phyloP scores from a whole-genome alignment of 2,888 invertebrate species.

The Hybos culiciformis region DNA sequence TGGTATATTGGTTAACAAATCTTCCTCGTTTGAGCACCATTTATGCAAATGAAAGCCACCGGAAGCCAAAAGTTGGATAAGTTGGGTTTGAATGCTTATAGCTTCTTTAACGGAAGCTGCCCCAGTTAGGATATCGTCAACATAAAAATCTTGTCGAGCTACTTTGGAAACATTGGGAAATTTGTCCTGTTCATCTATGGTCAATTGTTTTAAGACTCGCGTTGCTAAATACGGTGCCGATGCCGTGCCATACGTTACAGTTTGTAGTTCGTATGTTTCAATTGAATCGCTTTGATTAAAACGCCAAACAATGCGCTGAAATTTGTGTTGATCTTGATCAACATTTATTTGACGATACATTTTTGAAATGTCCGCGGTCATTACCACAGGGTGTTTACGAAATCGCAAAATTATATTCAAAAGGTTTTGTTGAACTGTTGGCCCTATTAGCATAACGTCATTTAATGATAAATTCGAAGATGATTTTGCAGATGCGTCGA shows the following conservation, averaged over 20 bases:
- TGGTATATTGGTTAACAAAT: not conserved
- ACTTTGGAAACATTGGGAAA: constrained; percentile 5
- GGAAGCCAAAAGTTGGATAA: not conserved
- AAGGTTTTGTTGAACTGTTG: constrained; percentile 8
- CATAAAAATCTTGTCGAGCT: not conserved
- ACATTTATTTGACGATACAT: constrained; percentile 9
- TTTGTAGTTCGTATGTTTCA: not conserved
- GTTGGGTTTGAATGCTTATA: not conserved
- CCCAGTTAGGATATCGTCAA: not conserved
- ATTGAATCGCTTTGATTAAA: not conserved
- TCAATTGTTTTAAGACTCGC: constrained; percentile 8
- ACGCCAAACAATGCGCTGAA: constrained; percentile 9
- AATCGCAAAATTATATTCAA: constrained; percentile 9
- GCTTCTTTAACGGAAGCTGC: not conserved
- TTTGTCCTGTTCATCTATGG: constrained; percentile 8
- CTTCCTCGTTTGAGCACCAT: not conserved
- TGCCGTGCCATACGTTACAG: constrained; percentile 9
- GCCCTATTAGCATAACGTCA: constrained; percentile 7
- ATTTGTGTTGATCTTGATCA: not conserved
- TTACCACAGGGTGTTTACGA: not conserved
- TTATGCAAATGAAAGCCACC: not conserved
- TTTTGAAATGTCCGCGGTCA: constrained; percentile 7
- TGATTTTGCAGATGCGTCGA: constrained; percentile 7
- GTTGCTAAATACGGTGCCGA: constrained; percentile 12
- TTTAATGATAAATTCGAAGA: constrained; percentile 3